Evolutionary conservation across 1,140 invertebrate genomes (phyloP).

Genomic region (Drosophila bifasciata): DNA sequence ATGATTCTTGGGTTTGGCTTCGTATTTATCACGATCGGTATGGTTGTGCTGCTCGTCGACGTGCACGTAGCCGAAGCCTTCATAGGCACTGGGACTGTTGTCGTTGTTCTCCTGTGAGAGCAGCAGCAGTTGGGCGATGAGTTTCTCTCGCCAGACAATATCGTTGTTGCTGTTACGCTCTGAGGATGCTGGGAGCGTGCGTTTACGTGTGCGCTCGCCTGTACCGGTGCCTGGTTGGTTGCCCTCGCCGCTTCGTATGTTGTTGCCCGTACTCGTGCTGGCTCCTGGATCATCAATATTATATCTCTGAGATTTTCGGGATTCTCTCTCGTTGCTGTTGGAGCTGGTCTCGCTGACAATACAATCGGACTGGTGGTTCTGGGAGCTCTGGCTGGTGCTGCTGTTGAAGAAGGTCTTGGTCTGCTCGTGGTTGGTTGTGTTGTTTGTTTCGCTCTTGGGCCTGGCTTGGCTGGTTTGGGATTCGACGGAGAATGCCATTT

Average conservation of each 20-base stretch:
- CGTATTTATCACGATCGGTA: constrained; percentile 68
- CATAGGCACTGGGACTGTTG: constrained; percentile 52
- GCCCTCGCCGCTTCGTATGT: constrained; percentile 47
- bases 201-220: neutral
- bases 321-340: constrained; percentile 57
- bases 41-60: constrained; percentile 44
- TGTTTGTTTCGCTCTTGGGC: constrained; percentile 71
- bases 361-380: constrained; percentile 31
- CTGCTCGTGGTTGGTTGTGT: constrained; percentile 44
- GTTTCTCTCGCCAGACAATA: constrained; percentile 41
- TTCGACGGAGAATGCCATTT: constrained; percentile 82
- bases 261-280: constrained; percentile 61
- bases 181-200: constrained; percentile 2
- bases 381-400: constrained; percentile 36
- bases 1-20: constrained; percentile 73
- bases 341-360: constrained; percentile 26
- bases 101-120: constrained; percentile 62
- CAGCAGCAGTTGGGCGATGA: constrained; percentile 56
- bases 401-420: constrained; percentile 29
- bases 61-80: constrained; percentile 45
- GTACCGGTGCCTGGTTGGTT: constrained; percentile 10
- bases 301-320: constrained; percentile 77
- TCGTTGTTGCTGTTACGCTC: too few species aligned
- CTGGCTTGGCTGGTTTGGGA: constrained; percentile 72
- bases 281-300: constrained; percentile 84